These are phyloP conservation scores for Lottia scabra DNA, from an alignment of 2,888 invertebrate species.

Conservation along the genomic window DNA sequence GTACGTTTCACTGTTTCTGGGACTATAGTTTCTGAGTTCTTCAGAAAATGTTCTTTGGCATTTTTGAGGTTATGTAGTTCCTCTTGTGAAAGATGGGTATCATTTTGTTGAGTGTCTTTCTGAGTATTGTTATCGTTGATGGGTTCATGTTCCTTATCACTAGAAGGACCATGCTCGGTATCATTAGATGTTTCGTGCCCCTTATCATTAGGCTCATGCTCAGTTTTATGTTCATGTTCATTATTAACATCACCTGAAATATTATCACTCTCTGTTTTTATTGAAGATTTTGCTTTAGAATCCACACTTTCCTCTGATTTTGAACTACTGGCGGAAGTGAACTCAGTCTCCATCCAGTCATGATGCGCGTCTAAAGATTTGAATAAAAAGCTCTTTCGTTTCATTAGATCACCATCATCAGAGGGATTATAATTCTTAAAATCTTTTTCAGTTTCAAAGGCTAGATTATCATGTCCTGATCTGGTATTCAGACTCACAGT, in stretches of 20 bases:
- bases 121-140: background rate
- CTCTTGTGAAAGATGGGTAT: background rate
- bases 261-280: background rate
- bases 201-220: background rate
- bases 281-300: background rate
- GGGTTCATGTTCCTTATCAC: background rate
- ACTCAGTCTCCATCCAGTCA: background rate
- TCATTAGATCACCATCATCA: constrained; percentile 21
- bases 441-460: constrained; percentile 7
- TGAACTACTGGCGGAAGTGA: background rate
- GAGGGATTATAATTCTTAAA: constrained; percentile 11
- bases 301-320: background rate
- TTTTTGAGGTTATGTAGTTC: constrained; percentile 1
- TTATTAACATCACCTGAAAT: background rate
- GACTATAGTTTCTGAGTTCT: background rate
- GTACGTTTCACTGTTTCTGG: background rate
- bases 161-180: background rate
- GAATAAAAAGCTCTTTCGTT: constrained; percentile 32
- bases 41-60: background rate
- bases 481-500: constrained; percentile 15
- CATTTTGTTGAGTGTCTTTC: background rate
- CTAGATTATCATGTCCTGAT: constrained; percentile 10
- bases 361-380: constrained; percentile 12
- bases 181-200: background rate
- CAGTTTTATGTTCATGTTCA: background rate